Conservation (phyloP, 2,113 vertebrate genomes). For the Boulengeromyrus knoepffleri region DNA sequence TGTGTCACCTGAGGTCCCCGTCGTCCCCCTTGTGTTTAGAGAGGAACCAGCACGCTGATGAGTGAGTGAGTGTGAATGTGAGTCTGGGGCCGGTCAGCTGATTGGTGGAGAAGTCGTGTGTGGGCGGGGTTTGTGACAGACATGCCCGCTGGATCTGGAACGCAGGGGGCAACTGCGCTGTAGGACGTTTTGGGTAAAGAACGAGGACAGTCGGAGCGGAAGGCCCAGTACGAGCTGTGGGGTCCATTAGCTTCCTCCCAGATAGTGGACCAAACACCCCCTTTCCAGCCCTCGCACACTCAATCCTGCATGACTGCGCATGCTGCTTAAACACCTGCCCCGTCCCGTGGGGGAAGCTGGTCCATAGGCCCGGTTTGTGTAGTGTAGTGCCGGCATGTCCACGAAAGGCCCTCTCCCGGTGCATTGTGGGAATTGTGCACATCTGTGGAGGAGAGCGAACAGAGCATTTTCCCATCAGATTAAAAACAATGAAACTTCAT, state of each 20-base stretch:
- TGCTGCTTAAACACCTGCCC: conserved; percentile 5
- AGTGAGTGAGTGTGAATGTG: not conserved
- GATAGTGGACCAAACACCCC: not conserved
- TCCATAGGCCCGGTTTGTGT: not conserved
- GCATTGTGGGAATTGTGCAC: not conserved
- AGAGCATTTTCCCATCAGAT: not conserved
- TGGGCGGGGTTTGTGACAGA: not conserved
- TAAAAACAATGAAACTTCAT: not conserved
- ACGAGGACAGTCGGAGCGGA: not conserved
- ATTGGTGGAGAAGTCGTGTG: not conserved
- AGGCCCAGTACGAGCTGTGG: not conserved
- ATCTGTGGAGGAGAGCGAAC: not conserved
- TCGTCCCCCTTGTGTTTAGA: not conserved
- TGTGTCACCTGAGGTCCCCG: not conserved
- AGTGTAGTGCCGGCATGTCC: not conserved
- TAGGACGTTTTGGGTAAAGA: not conserved
- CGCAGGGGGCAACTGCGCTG: not conserved
- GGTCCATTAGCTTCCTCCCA: not conserved
- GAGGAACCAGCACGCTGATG: not conserved
- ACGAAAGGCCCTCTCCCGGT: not conserved
- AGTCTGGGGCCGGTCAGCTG: not conserved
- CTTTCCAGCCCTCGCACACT: not conserved
- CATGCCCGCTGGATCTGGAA: not conserved
- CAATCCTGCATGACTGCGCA: not conserved
- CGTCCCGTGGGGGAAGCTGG: not conserved